phyloP scores from a whole-genome alignment of 2,113 vertebrate genomes.

The Equus quagga region DNA sequence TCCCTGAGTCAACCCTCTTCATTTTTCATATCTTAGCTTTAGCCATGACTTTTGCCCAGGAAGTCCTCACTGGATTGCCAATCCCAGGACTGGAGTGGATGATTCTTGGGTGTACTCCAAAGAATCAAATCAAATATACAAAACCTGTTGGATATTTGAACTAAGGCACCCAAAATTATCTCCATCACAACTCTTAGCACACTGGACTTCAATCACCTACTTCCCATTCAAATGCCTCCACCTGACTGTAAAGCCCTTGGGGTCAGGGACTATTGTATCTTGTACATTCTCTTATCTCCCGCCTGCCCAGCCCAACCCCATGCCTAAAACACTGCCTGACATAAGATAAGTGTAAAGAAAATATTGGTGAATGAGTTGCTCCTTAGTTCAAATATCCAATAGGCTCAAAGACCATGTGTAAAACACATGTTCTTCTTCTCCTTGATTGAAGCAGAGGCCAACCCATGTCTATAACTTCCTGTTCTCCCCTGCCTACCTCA shows the following conservation, averaged over 20 bases:
- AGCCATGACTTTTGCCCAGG: background rate
- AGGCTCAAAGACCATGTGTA: background rate
- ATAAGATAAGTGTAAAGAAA: background rate
- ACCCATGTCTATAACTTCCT: background rate
- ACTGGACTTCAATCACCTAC: background rate
- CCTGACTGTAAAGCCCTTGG: background rate
- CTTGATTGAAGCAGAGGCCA: background rate
- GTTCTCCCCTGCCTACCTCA: background rate
- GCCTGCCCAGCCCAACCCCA: background rate
- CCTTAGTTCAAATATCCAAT: background rate
- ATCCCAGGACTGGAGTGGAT: background rate
- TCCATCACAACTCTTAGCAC: background rate
- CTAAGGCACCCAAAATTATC: background rate
- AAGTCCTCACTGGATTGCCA: background rate
- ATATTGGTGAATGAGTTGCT: background rate
- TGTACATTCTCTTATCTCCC: background rate
- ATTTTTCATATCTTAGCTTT: background rate
- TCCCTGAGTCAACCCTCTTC: fast-evolving
- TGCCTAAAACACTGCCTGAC: background rate
- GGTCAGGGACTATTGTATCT: background rate
- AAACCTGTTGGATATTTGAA: background rate
- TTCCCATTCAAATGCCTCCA: background rate
- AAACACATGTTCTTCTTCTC: background rate
- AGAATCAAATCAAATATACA: background rate
- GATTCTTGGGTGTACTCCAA: background rate